Conservation (phyloP, 2,797 vertebrate species). For the Borostomias antarcticus region DNA sequence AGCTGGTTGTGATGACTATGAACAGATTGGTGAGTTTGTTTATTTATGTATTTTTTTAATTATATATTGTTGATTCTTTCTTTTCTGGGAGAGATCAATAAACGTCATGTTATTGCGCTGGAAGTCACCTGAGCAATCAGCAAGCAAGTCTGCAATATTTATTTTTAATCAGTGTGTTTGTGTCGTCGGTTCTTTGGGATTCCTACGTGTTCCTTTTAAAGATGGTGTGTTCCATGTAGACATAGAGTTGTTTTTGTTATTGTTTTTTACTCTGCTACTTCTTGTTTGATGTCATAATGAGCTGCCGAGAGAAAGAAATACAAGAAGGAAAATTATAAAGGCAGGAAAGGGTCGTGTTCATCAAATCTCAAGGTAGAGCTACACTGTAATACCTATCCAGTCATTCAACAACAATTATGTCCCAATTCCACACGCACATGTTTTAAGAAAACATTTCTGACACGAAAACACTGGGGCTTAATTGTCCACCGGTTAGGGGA, state of each 20-base stretch:
- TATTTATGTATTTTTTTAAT: conserved; percentile 20
- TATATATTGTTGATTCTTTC: conserved; percentile 21
- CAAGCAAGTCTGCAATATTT: conserved; percentile 27
- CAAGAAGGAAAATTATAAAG: conserved; percentile 41
- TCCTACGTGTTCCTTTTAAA: conserved; percentile 47
- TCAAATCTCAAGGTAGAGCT: conserved; percentile 44
- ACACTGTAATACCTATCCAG: conserved; percentile 21
- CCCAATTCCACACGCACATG: conserved; percentile 24
- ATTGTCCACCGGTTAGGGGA: conserved; percentile 52
- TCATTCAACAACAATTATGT: conserved; percentile 39
- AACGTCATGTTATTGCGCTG: conserved; percentile 26
- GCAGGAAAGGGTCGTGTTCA: conserved; percentile 23
- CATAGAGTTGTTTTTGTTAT: conserved; percentile 34
- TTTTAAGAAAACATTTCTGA: conserved; percentile 23
- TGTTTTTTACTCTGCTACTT: conserved; percentile 16
- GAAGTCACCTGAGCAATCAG: conserved; percentile 49
- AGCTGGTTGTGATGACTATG: conserved; percentile 7
- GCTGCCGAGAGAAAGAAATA: conserved; percentile 29
- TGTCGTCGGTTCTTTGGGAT: conserved; percentile 28
- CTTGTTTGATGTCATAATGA: conserved; percentile 39
- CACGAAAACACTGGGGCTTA: conserved; percentile 34
- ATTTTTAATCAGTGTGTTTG: conserved; percentile 40
- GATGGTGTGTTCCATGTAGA: conserved; percentile 33
- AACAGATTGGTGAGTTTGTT: background rate
- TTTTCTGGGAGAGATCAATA: conserved; percentile 30